Evolutionary conservation across 2,888 invertebrate species (phyloP).

Genomic region (Coleophora deauratella): DNA sequence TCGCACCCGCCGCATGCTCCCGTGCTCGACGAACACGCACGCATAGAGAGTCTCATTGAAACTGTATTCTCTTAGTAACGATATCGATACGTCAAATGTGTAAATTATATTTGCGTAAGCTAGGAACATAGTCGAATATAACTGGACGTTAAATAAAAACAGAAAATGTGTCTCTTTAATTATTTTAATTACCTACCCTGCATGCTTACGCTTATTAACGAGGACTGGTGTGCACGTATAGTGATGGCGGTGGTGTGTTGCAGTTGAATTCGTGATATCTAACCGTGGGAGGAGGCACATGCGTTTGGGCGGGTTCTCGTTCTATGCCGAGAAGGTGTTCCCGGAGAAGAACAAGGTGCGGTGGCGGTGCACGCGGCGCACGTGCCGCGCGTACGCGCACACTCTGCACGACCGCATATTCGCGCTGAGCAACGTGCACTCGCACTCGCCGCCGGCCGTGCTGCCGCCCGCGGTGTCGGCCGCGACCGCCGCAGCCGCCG

Average conservation of each 20-base stretch:
- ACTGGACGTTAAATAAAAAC: no score
- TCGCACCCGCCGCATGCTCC: slow-evolving; percentile 27
- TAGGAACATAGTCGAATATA: no score
- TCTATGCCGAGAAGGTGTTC: slow-evolving; percentile 70
- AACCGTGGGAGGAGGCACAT: slow-evolving; percentile 68
- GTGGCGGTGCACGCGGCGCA: slow-evolving; percentile 68
- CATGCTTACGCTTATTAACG: slow-evolving; percentile 8
- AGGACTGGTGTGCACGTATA: slow-evolving; percentile 15
- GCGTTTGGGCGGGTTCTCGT: slow-evolving; percentile 66
- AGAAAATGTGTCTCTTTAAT: no score
- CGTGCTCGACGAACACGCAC: slow-evolving; percentile 32
- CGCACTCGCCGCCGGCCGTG: slow-evolving; percentile 53
- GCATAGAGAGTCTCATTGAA: slow-evolving; percentile 62
- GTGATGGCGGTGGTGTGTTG: slow-evolving; percentile 48
- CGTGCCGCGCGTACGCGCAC: slow-evolving; percentile 68
- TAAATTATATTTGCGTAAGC: no score
- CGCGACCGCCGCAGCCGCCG: slow-evolving; percentile 29
- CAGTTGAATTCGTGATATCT: slow-evolving; percentile 73
- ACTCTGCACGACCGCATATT: slow-evolving; percentile 67
- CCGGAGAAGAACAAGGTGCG: slow-evolving; percentile 70
- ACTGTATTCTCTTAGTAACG: slow-evolving; percentile 30
- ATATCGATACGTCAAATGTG: neutral
- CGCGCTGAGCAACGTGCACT: slow-evolving; percentile 65
- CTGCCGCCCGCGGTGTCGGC: slow-evolving; percentile 23
- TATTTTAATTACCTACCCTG: slow-evolving; percentile 2